Base-by-base conservation (phyloP, 2,797 vertebrate genomes). In the Lagocephalus sceleratus region DNA sequence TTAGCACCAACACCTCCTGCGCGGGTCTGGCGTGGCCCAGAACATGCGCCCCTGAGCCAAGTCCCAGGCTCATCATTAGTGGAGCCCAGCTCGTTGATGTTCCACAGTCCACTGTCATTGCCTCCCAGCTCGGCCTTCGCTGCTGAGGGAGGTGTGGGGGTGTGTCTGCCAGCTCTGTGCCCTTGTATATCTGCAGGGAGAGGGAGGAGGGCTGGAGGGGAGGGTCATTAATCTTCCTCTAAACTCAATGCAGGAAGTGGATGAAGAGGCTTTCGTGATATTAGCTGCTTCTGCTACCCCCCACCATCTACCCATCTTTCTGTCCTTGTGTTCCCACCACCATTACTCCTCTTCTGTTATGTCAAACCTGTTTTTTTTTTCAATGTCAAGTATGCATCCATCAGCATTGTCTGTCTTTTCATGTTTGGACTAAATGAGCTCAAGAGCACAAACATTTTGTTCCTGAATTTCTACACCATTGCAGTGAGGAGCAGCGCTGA, bases 181-280 rank as follows among this genome's bases (percentile, higher is more conserved):
- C 61, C 60, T 39, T 55, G 53, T 32, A 6, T 51, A 56, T 73
- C 35, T 22, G 44, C 26, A 0, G 32, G 29, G 35, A 43, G 5
- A 10, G 9, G 23, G 26, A 11, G 3, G 5, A 21, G 42, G 47
- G 17, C 17, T 5, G 22, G 11, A 16, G 22, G 43, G 22, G 39
- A 73, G 63, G 72, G 69, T 78, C 74, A 82, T 85, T 76, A 85
- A 87, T 84, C 74, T 71, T 38, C 55, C 65, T 40, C 48, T 50
- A 66, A 73, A 75, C 46, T 68, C 70, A 75, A 57, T 64, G 58
- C 68, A 71, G 76, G 66, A 79, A 69, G 71, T 57, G 49, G 40
- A 67, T 50, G 66, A 76, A 63, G 57, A 56, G 43, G 42, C 54
- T 47, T 49, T 51, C 39, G n/a, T 46, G 40, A 26, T 59, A 57